Evolutionary conservation across 2,797 vertebrate genomes (phyloP), one percentile per base, ranked within the genome.

Genomic region (Lophura swinhoii): DNA sequence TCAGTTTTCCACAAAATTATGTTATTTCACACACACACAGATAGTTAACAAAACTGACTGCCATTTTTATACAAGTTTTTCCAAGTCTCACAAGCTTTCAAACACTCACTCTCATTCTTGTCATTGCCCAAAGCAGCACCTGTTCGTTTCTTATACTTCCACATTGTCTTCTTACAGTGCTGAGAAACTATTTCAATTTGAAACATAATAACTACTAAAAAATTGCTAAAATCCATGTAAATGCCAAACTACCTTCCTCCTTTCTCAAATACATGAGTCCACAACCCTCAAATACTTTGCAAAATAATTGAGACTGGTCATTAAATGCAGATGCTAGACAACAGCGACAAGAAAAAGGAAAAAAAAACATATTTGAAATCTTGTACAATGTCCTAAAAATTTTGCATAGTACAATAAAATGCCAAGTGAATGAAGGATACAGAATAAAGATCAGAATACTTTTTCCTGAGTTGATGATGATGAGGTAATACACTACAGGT

Each of bases 41-140:
- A 94, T 14, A 84, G 48, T 87, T 84, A 93, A 95, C 94, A 94
- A 77, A 94, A 89, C 93, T 95, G 88, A 96, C 97, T 96, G 94
- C 83, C 86, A 76, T 88, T 70, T 91, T 94, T 89, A 95, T 91
- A 91, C 94, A 94, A 94, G 90, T 87, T 95, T 96, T 96, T 96
- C 71, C 95, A 95, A 91, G 82, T 95, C 96, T 96, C 71, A 95
- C 87, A 95, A 84, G 92, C 96, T 96, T 94, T 77, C 88, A 87
- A 93, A 93, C 84, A 93, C 90, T 93, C 90, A 73, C 84, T 97
- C 90, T 97, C 91, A 96, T 92, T 96, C 95, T 92, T 94, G 83
- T 95, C 83, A 95, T 68, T 93, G 92, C 80, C 94, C 88, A 96
- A 96, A 96, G 96, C 83, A 95, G 94, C 91, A 96, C 72, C 93